Evolutionary conservation across 2,888 invertebrate species (phyloP).

Genomic region (Keiferia lycopersicella): DNA sequence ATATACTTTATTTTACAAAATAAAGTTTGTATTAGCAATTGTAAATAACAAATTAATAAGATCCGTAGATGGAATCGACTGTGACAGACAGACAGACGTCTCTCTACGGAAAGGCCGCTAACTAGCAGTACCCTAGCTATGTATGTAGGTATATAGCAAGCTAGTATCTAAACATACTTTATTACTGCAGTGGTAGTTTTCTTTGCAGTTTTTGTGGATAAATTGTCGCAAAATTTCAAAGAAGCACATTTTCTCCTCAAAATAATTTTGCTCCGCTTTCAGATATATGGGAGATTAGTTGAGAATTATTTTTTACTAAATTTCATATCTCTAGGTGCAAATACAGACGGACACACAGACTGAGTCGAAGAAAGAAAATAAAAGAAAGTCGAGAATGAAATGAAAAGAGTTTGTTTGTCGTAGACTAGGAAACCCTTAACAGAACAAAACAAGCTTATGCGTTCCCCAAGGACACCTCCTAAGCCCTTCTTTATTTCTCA

Average conservation of each 20-base stretch:
- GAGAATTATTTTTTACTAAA: no score
- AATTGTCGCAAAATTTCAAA: not conserved
- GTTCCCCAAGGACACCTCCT: not conserved
- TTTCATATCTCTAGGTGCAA: no score
- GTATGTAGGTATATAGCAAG: no score
- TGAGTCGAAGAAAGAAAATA: no score
- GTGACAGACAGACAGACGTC: constrained; percentile 63
- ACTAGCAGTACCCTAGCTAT: constrained; percentile 29
- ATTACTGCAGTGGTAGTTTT: not conserved
- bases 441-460: not conserved
- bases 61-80: constrained; percentile 56
- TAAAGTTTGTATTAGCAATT: constrained; percentile 71
- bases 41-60: constrained; percentile 68
- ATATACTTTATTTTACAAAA: constrained; percentile 42
- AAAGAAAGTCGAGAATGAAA: no score
- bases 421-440: not conserved
- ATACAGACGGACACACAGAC: no score
- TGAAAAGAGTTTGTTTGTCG: no score
- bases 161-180: not conserved
- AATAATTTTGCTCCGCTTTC: no score
- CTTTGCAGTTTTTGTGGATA: not conserved
- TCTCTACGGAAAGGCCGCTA: constrained; percentile 30
- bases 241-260: not conserved
- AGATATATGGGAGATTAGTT: no score
- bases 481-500: not conserved